Conservation (phyloP, 2,797 vertebrate genomes). For the Helicolenus hilgendorfi region DNA sequence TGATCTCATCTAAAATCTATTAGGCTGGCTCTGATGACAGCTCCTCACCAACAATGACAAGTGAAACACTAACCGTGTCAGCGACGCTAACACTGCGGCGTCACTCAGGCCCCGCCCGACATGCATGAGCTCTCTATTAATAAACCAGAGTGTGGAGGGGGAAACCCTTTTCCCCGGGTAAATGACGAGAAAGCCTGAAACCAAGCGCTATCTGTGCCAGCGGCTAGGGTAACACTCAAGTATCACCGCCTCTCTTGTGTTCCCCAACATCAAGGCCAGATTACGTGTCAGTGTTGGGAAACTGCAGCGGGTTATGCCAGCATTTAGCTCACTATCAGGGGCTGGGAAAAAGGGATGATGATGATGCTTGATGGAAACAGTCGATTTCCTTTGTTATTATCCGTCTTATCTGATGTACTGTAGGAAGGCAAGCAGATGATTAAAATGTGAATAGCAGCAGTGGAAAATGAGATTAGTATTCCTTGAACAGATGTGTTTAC, state of each 20-base stretch:
- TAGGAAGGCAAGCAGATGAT: conserved; percentile 7
- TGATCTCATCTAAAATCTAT: conserved; percentile 72
- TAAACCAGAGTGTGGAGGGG: conserved; percentile 62
- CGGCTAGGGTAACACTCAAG: conserved; percentile 8
- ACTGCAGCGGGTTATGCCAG: conserved; percentile 11
- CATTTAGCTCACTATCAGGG: conserved; percentile 6
- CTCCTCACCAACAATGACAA: conserved; percentile 69
- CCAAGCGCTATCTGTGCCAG: conserved; percentile 41
- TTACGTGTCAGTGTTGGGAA: conserved; percentile 34
- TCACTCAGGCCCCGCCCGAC: conserved; percentile 9
- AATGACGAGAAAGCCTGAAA: conserved; percentile 45
- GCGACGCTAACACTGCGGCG: conserved; percentile 23
- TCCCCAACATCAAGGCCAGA: conserved; percentile 34
- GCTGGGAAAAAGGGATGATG: conserved; percentile 7
- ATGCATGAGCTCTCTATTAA: conserved; percentile 63
- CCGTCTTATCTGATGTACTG: conserved; percentile 34
- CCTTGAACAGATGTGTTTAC: conserved; percentile 39
- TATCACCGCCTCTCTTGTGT: conserved; percentile 35
- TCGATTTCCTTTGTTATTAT: conserved; percentile 35
- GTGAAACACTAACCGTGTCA: conserved; percentile 74
- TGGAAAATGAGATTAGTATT: conserved; percentile 54
- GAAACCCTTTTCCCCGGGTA: conserved; percentile 52
- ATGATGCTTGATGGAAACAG: conserved; percentile 27
- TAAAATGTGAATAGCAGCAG: conserved; percentile 31
- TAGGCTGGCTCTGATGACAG: conserved; percentile 63